Conservation (phyloP, 1,140 invertebrate species). For the Frieseomelitta varia region DNA sequence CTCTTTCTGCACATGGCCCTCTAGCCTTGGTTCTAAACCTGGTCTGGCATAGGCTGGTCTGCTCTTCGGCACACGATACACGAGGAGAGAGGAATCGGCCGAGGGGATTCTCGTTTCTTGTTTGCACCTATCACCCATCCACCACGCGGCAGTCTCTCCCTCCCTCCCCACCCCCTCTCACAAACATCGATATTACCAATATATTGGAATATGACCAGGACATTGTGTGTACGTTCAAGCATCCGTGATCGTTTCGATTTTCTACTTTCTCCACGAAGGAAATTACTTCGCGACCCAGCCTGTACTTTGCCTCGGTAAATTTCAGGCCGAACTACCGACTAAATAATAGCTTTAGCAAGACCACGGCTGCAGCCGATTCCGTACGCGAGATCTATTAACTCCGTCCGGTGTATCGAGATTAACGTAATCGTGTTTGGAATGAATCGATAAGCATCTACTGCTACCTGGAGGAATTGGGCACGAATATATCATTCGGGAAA, state of each 20-base stretch:
- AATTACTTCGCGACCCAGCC: constrained; percentile 28
- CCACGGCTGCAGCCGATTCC: not conserved
- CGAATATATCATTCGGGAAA: not conserved
- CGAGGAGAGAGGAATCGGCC: constrained; percentile 8
- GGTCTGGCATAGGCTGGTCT: constrained; percentile 52
- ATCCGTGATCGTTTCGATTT: constrained; percentile 15
- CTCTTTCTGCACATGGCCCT: constrained; percentile 14
- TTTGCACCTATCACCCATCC: constrained; percentile 73
- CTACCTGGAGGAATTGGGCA: not conserved
- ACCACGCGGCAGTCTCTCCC: constrained; percentile 36
- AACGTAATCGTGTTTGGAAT: constrained; percentile 8
- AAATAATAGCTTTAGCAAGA: constrained; percentile 31
- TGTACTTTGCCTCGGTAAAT: constrained; percentile 1
- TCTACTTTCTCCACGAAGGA: constrained; percentile 13
- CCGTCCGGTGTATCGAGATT: constrained; percentile 4
- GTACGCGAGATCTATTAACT: constrained; percentile 29
- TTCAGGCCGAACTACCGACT: constrained; percentile 16
- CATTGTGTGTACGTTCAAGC: constrained; percentile 58
- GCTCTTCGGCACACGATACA: constrained; percentile 53
- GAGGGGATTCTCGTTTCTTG: constrained; percentile 77
- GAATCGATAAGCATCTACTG: constrained; percentile 29
- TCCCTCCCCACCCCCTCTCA: too few species aligned
- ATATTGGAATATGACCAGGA: constrained; percentile 75
- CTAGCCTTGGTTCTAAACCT: constrained; percentile 58
- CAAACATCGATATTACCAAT: constrained; percentile 76